Evolutionary conservation across 1,140 invertebrate genomes (phyloP).

Genomic region (Neomicropteryx cornuta): DNA sequence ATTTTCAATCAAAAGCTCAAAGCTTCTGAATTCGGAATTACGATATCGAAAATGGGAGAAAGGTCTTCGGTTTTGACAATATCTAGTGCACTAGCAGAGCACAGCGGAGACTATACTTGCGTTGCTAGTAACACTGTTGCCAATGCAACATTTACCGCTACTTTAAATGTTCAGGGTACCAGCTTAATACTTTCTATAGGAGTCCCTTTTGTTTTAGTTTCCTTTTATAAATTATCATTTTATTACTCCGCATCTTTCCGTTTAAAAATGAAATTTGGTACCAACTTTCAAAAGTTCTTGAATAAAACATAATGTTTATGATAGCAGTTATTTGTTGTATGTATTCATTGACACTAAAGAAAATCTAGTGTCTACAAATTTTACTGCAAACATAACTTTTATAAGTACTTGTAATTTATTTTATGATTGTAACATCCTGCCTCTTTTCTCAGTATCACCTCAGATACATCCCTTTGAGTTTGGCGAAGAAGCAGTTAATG

Average conservation of each 20-base stretch:
- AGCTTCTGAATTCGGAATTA: conserved; percentile 33
- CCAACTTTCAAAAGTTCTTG: too few species aligned
- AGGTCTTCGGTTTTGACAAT: conserved; percentile 39
- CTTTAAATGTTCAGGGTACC: conserved; percentile 44
- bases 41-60: conserved; percentile 48
- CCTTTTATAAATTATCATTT: too few species aligned
- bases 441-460: conserved; percentile 44
- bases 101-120: conserved; percentile 73
- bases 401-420: too few species aligned
- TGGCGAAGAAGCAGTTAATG: conserved; percentile 52
- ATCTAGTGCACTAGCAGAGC: conserved; percentile 49
- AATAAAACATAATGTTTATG: too few species aligned
- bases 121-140: conserved; percentile 63
- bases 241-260: too few species aligned
- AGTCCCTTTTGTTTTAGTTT: conserved; percentile 13
- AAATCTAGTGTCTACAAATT: too few species aligned
- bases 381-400: too few species aligned
- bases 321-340: too few species aligned
- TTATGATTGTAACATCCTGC: too few species aligned
- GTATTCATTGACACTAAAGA: too few species aligned
- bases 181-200: conserved; percentile 17
- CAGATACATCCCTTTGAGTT: conserved; percentile 51
- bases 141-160: conserved; percentile 51
- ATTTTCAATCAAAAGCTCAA: conserved; percentile 44
- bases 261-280: too few species aligned